These are phyloP conservation scores for Isoperla grammatica DNA, from an alignment of 2,888 invertebrate species.

Conservation along the genomic window DNA sequence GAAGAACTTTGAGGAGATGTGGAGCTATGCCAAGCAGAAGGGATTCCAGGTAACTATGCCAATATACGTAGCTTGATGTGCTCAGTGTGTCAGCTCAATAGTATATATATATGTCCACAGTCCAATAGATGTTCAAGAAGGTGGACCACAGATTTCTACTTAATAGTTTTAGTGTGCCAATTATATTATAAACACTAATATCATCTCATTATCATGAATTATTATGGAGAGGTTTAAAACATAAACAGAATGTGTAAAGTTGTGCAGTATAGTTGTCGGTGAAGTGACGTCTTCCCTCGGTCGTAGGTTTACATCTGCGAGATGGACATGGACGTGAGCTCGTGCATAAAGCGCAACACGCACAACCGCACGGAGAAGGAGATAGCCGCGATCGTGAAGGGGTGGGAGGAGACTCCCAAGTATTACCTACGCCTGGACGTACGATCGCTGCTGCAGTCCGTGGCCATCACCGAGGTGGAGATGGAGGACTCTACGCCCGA, in stretches of 20 bases:
- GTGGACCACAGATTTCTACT: too few relatives aligned
- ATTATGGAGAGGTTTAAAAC: too few relatives aligned
- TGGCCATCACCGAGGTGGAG: conserved; percentile 70
- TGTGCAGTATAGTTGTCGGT: too few relatives aligned
- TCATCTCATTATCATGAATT: too few relatives aligned
- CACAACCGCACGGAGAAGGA: conserved; percentile 76
- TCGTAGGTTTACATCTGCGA: conserved; percentile 85
- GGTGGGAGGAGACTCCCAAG: conserved; percentile 74
- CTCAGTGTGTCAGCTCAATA: too few relatives aligned
- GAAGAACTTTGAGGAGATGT: conserved; percentile 79
- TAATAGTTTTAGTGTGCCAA: too few relatives aligned
- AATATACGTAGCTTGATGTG: neutral
- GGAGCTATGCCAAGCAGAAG: conserved; percentile 76
- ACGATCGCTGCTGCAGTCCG: conserved; percentile 75
- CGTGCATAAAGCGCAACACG: conserved; percentile 76
- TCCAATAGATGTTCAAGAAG: too few relatives aligned
- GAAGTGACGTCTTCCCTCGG: neutral
- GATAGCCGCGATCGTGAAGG: conserved; percentile 62
- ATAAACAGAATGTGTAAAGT: too few relatives aligned
- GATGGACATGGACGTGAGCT: conserved; percentile 71
- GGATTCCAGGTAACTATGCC: conserved; percentile 67
- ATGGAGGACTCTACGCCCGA: conserved; percentile 46
- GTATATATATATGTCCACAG: too few relatives aligned
- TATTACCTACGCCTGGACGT: conserved; percentile 78
- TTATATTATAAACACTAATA: too few relatives aligned